These are phyloP conservation scores for Amyelois transitella DNA, from an alignment of 1,140 invertebrate genomes.

Conservation along the genomic window DNA sequence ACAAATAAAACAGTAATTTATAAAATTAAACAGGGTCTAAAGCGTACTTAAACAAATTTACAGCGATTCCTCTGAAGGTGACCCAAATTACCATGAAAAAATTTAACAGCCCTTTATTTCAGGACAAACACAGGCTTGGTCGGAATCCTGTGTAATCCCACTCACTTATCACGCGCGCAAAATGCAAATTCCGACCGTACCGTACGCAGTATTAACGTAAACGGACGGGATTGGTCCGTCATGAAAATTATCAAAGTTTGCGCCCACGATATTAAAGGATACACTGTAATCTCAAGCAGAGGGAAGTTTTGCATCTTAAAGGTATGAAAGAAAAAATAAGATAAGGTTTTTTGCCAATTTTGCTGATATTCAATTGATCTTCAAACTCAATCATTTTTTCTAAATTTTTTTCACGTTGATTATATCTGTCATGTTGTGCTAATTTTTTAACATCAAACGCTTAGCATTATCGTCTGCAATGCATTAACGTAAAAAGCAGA, in stretches of 20 bases:
- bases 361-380: background rate
- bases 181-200: constrained; percentile 66
- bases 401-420: background rate
- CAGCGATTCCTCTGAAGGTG: constrained; percentile 63
- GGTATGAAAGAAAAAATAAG: no score
- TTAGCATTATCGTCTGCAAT: no score
- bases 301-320: no score
- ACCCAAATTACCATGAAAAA: constrained; percentile 74
- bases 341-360: no score
- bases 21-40: constrained; percentile 22
- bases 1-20: background rate
- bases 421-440: no score
- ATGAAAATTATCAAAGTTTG: constrained; percentile 62
- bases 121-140: constrained; percentile 69
- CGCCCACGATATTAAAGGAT: constrained; percentile 36
- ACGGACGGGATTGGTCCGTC: constrained; percentile 44
- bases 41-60: constrained; percentile 72
- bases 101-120: constrained; percentile 74
- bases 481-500: no score
- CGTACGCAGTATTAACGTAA: constrained; percentile 66
- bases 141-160: constrained; percentile 69
- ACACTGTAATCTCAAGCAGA: constrained; percentile 17
- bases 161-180: constrained; percentile 73
- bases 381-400: background rate
- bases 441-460: no score